Conservation (phyloP, 2,113 vertebrate genomes). For the Hydrolagus affinis region DNA sequence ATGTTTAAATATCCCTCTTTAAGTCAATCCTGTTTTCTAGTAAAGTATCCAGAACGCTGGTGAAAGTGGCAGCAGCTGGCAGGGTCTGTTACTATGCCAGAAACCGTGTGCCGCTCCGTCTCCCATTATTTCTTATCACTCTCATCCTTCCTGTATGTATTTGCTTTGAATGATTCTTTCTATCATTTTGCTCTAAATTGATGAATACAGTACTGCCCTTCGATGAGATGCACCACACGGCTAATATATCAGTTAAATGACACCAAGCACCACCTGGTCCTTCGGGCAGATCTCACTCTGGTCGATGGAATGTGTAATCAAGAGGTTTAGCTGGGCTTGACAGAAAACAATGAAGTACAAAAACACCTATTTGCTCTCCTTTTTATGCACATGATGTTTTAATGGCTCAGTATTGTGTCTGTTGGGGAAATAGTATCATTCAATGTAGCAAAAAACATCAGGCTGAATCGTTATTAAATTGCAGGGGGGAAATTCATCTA, state of each 20-base stretch:
- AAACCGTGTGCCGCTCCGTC: slow-evolving; percentile 38
- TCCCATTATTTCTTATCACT: slow-evolving; percentile 49
- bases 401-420: background rate
- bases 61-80: slow-evolving; percentile 10
- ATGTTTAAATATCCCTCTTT: background rate
- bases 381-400: background rate
- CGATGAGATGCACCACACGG: slow-evolving; percentile 70
- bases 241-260: slow-evolving; percentile 79
- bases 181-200: slow-evolving; percentile 69
- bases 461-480: background rate
- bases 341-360: slow-evolving; percentile 13
- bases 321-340: slow-evolving; percentile 62
- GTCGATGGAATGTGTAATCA: slow-evolving; percentile 78
- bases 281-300: slow-evolving; percentile 71
- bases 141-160: slow-evolving; percentile 55
- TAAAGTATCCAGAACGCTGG: background rate
- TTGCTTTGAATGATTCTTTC: slow-evolving; percentile 66
- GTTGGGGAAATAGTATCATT: background rate
- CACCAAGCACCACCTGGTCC: slow-evolving; percentile 75
- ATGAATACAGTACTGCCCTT: slow-evolving; percentile 67
- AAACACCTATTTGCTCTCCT: background rate
- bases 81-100: slow-evolving; percentile 33
- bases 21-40: background rate
- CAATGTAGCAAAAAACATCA: background rate
- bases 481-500: background rate